Conservation (phyloP, 2,113 vertebrate species). For the Odocoileus hemionus region DNA sequence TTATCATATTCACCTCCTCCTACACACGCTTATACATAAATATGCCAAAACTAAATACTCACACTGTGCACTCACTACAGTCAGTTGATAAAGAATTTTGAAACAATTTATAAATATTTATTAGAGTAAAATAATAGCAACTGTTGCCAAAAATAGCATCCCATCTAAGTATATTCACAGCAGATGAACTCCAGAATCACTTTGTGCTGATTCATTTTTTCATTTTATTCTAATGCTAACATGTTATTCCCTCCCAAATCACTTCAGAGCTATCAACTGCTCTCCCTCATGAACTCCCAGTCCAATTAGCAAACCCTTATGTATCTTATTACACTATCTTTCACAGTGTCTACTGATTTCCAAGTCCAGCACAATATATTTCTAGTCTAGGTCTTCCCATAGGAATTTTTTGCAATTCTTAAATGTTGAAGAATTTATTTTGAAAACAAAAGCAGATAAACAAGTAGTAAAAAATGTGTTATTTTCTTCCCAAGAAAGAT, state of each 20-base stretch:
- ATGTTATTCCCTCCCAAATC: background rate
- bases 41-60: background rate
- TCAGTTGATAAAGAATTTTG: slow-evolving; percentile 19
- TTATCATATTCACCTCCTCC: background rate
- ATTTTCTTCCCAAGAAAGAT: slow-evolving; percentile 12
- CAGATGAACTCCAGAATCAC: background rate
- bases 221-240: slow-evolving; percentile 24
- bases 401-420: slow-evolving; percentile 56
- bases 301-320: slow-evolving; percentile 24
- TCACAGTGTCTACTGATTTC: background rate
- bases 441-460: slow-evolving; percentile 55
- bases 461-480: background rate
- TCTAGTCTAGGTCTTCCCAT: slow-evolving; percentile 10
- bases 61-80: background rate
- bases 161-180: background rate
- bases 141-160: slow-evolving; percentile 45
- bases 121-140: slow-evolving; percentile 27
- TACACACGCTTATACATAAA: slow-evolving; percentile 20
- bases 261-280: slow-evolving; percentile 47
- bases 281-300: slow-evolving; percentile 57
- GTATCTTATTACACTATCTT: background rate
- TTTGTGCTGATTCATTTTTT: slow-evolving; percentile 37
- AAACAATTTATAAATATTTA: slow-evolving; percentile 49
- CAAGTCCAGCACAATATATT: slow-evolving; percentile 5
- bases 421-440: slow-evolving; percentile 39